Evolutionary conservation across 53 echinoderm and acorn worm species (phyloP).

Genomic region (Echinarachnius parma): DNA sequence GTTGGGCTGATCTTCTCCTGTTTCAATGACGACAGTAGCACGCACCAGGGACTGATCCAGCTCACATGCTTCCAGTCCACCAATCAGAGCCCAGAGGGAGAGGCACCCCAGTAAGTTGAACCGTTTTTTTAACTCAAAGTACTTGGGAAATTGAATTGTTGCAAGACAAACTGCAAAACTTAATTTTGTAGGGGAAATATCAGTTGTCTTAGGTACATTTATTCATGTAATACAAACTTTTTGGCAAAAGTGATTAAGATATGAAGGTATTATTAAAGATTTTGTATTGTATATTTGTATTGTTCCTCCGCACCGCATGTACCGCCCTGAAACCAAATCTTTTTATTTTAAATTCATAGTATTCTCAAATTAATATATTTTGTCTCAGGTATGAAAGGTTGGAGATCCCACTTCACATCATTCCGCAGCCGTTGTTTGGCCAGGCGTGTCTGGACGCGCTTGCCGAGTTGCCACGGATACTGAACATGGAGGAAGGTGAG

Average conservation of each 20-base stretch:
- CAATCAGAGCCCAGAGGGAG: constrained; percentile 98
- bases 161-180: no score
- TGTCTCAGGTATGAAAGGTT: constrained; percentile 80
- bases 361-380: neutral
- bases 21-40: constrained; percentile 85
- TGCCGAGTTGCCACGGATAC: constrained; percentile 86
- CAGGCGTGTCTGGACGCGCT: constrained; percentile 86
- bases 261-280: constrained; percentile 3
- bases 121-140: neutral
- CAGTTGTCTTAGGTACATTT: no score
- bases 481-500: constrained; percentile 87
- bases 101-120: constrained; percentile 93
- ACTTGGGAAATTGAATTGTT: no score
- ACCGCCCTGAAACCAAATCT: no score
- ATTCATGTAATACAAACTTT: neutral
- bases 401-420: constrained; percentile 87
- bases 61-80: constrained; percentile 96
- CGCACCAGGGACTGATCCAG: constrained; percentile 76
- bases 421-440: constrained; percentile 73
- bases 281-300: no score
- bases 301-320: no score
- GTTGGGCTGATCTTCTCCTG: constrained; percentile 91
- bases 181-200: no score
- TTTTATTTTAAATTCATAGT: no score
- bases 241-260: no score